Evolutionary conservation across 2,888 invertebrate species (phyloP).

Genomic region (Sympetrum striolatum): DNA sequence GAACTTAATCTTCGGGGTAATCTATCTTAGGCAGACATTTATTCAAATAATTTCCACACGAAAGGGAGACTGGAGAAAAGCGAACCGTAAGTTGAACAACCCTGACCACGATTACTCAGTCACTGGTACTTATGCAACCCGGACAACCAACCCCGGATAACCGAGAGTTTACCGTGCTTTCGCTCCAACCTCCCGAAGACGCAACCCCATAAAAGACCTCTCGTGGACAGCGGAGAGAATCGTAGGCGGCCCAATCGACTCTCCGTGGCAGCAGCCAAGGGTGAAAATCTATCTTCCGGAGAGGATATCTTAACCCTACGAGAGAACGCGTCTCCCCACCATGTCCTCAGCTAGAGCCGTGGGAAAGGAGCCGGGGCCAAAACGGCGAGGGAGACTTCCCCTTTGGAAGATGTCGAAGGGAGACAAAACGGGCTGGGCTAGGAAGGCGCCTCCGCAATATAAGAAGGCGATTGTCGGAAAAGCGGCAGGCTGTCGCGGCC

Average conservation of each 20-base stretch:
- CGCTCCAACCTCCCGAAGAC: too few relatives aligned
- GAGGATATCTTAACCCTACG: not conserved
- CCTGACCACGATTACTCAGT: too few relatives aligned
- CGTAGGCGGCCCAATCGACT: not conserved
- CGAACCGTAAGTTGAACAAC: too few relatives aligned
- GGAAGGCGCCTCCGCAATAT: not conserved
- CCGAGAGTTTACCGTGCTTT: too few relatives aligned
- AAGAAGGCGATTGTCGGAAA: not conserved
- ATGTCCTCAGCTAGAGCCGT: not conserved
- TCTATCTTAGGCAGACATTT: too few relatives aligned
- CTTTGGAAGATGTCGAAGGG: not conserved
- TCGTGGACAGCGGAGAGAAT: not conserved
- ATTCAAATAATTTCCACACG: too few relatives aligned
- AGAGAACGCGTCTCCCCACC: not conserved
- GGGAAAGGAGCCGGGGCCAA: slow-evolving; percentile 17
- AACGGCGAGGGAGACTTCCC: not conserved
- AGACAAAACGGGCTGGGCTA: not conserved
- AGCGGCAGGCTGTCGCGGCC: not conserved
- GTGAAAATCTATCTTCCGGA: not conserved
- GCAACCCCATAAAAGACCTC: too few relatives aligned
- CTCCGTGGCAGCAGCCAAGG: not conserved
- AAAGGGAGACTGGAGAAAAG: too few relatives aligned
- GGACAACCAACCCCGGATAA: too few relatives aligned
- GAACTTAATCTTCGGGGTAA: too few relatives aligned
- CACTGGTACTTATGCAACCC: too few relatives aligned